Percentiles rank a stretch among this genome's conserved stretches.
phyloP scores from a whole-genome alignment of 2,797 vertebrate species.

The Prunella strophiata region DNA sequence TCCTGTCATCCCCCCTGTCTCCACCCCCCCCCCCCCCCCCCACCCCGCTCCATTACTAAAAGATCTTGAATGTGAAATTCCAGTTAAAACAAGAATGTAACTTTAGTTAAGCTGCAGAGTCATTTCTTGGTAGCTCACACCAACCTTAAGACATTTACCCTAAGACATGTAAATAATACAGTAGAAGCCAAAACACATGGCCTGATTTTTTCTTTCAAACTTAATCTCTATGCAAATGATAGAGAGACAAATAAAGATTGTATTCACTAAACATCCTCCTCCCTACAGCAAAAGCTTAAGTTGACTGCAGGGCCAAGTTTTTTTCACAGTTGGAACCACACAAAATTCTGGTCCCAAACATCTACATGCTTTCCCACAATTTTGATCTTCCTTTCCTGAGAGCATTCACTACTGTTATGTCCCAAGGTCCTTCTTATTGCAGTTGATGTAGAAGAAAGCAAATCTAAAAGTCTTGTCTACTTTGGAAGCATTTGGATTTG shows the following conservation, averaged over 20 bases:
- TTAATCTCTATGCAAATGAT: background rate
- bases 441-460: background rate
- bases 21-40: too few species aligned
- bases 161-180: background rate
- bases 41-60: background rate
- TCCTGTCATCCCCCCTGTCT: too few species aligned
- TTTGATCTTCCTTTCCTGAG: background rate
- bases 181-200: background rate
- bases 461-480: background rate
- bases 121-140: background rate
- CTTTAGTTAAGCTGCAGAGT: background rate
- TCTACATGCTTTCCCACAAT: background rate
- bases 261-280: background rate
- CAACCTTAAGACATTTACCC: background rate
- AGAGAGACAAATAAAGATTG: background rate
- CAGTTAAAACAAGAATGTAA: background rate
- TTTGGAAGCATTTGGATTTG: background rate
- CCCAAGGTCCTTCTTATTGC: background rate
- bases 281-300: background rate
- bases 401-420: background rate
- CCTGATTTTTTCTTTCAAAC: background rate
- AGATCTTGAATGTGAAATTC: background rate
- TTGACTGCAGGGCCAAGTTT: accelerated
- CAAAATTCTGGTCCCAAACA: background rate
- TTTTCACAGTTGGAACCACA: background rate